These are phyloP conservation scores for Drosophila siamana DNA, from an alignment of 2,888 invertebrate genomes.

Conservation along the genomic window DNA sequence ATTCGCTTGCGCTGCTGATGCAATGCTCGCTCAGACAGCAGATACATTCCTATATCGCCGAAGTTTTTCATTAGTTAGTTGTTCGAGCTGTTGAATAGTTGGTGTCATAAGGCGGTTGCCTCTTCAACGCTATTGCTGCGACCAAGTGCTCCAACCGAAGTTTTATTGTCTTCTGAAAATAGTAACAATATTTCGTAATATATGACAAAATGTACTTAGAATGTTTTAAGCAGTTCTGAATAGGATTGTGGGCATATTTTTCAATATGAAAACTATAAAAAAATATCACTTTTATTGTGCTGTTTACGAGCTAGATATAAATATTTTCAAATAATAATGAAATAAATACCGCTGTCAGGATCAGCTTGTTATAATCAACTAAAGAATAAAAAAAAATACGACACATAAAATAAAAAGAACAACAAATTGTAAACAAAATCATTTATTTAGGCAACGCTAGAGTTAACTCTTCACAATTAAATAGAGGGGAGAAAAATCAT, in stretches of 20 bases:
- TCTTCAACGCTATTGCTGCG: slow-evolving; percentile 80
- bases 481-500: slow-evolving; percentile 67
- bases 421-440: slow-evolving; percentile 61
- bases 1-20: slow-evolving; percentile 76
- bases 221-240: not conserved
- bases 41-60: slow-evolving; percentile 78
- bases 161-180: slow-evolving; percentile 74
- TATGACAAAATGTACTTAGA: not conserved
- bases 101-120: slow-evolving; percentile 85
- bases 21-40: slow-evolving; percentile 72
- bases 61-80: slow-evolving; percentile 84
- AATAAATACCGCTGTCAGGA: no score
- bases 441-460: slow-evolving; percentile 74
- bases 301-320: no score
- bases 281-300: no score
- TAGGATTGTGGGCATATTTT: not conserved
- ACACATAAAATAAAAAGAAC: slow-evolving; percentile 32
- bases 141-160: slow-evolving; percentile 58
- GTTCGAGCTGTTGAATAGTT: slow-evolving; percentile 83
- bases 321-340: no score
- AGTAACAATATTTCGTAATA: not conserved
- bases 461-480: slow-evolving; percentile 75
- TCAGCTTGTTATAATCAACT: no score
- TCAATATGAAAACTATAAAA: no score
- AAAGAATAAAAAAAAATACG: no score